Evolutionary conservation across 2,888 invertebrate species (phyloP).

Genomic region (Athetis lepigone): DNA sequence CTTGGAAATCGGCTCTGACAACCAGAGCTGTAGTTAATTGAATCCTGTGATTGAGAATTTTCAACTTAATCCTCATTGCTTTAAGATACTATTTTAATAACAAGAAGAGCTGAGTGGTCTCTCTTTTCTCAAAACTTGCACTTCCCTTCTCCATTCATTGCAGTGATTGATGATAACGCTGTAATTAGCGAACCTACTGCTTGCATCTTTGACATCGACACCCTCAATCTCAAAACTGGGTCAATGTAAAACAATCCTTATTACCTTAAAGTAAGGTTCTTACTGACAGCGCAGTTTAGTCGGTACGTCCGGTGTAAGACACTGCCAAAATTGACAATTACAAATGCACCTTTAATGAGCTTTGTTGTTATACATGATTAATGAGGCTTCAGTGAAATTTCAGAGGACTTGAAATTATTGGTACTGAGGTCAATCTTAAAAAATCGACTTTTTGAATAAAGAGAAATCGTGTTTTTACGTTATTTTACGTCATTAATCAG

Average conservation of each 20-base stretch:
- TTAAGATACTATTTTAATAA: slow-evolving; percentile 58
- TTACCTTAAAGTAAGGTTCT: slow-evolving; percentile 66
- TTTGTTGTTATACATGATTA: slow-evolving; percentile 85
- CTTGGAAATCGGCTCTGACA: slow-evolving; percentile 52
- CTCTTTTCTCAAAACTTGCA: slow-evolving; percentile 59
- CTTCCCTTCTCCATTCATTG: slow-evolving; percentile 67
- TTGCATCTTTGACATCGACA: slow-evolving; percentile 73
- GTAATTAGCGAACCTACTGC: slow-evolving; percentile 82
- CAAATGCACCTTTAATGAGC: slow-evolving; percentile 87
- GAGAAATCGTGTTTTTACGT: slow-evolving; percentile 53
- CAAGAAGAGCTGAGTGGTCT: slow-evolving; percentile 27
- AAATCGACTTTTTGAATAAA: slow-evolving; percentile 53
- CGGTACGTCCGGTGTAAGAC: slow-evolving; percentile 64
- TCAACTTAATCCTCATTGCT: slow-evolving; percentile 43
- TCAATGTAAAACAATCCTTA: slow-evolving; percentile 71
- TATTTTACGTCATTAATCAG: slow-evolving; percentile 64
- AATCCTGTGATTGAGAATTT: slow-evolving; percentile 51
- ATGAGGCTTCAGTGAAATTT: slow-evolving; percentile 78
- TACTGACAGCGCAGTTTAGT: slow-evolving; percentile 65
- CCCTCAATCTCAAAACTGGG: slow-evolving; percentile 56
- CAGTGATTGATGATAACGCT: slow-evolving; percentile 83
- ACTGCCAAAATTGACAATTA: slow-evolving; percentile 85
- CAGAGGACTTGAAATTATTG: slow-evolving; percentile 66
- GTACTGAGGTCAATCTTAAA: slow-evolving; percentile 56
- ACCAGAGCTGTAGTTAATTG: slow-evolving; percentile 61